Conservation (phyloP, 2,113 vertebrate species). For the Euleptes europaea region DNA sequence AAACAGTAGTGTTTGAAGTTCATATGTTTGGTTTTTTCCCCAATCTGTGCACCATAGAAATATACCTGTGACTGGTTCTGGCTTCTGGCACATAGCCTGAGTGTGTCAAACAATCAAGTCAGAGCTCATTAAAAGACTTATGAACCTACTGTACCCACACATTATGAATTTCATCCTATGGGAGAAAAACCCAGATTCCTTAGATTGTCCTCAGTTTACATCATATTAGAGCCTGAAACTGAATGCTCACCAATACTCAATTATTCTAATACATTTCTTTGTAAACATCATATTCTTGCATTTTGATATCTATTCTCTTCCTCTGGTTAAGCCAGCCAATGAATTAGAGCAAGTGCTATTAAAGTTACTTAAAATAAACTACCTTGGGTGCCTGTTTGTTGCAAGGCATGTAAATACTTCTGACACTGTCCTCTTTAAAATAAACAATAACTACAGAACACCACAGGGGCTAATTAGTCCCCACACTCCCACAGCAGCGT, state of each 20-base stretch:
- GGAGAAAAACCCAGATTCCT: not conserved
- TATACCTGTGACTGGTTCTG: not conserved
- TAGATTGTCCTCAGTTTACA: not conserved
- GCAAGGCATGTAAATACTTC: constrained; percentile 18
- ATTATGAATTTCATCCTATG: not conserved
- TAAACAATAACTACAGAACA: constrained; percentile 28
- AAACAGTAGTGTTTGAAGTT: not conserved
- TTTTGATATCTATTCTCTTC: constrained; percentile 13
- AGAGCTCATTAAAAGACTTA: too few species aligned
- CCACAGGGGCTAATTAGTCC: constrained; percentile 11
- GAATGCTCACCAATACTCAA: not conserved
- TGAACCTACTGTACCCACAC: not conserved
- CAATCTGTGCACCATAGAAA: not conserved
- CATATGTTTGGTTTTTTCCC: not conserved
- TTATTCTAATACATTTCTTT: not conserved
- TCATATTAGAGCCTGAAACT: not conserved
- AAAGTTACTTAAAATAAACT: constrained; percentile 50
- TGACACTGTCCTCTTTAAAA: constrained; percentile 19
- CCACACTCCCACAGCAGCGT: not conserved
- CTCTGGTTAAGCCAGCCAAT: constrained; percentile 35
- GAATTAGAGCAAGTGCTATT: constrained; percentile 22
- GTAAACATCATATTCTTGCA: not conserved
- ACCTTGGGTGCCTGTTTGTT: constrained; percentile 25
- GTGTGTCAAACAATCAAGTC: too few species aligned
- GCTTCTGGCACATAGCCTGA: not conserved